Evolutionary conservation across 2,888 invertebrate species (phyloP), one percentile per base, ranked within the genome.

Genomic region (Ashinkailepas kermadecensis): DNA sequence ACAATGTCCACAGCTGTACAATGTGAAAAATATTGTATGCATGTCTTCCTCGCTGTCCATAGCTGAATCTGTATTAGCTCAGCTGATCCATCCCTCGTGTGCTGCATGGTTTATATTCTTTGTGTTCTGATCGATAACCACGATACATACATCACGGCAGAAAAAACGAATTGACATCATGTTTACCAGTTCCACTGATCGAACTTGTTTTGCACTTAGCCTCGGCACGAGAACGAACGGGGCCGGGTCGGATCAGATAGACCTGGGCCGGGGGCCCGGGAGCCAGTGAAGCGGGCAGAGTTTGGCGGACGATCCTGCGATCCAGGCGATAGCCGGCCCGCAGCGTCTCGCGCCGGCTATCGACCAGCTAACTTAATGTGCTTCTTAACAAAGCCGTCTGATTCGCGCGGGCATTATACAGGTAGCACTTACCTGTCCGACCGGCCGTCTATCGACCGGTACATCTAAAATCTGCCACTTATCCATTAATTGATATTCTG

Each of bases 401-500:
- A 74, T 56, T 74, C 54, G 56, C 8, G 74, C 74, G 74, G 56
- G 74, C 74, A 74, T 74, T 74, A 74, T 74, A 74, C 74, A 74
- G 74, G 74, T 74, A 74, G 74, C 74, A 74, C 74, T 74, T 74
- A 74, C 74, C 56, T 74, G 74, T 74, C 74, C 18, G 74, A 21
- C 12, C 21, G 10, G 6, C 21, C 18, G 74, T 74, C 74, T 74
- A 74, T 74, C 74, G 54, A 54, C 0, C 21, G 54, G 18, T 21
- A 12, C 18, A 74, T 74, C 74, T 74, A 21, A 74, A 74, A 74
- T 74, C 74, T 56, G 74, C 74, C 74, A 74, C 74, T 74, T 74
- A 74, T 74, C 74, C 74, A 74, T 74, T 74, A 74, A 74, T 74
- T 74, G 74, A 74, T 74, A 74, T 74, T 74, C 74, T 15, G 11